Evolutionary conservation across 2,113 vertebrate species (phyloP), one percentile per base, ranked within the genome.

Genomic region (Columba janthina): DNA sequence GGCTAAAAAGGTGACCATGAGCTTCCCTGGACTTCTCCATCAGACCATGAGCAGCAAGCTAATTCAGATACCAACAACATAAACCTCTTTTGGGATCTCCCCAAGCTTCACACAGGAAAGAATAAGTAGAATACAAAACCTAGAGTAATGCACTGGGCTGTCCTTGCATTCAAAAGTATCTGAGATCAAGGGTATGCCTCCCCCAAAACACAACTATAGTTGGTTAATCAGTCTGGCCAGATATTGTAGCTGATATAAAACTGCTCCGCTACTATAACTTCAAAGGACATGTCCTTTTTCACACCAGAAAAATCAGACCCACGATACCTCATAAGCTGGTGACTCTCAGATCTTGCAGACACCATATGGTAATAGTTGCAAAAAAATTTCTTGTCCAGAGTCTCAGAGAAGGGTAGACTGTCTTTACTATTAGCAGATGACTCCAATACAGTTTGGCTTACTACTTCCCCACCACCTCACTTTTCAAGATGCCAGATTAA

Each of bases 351-450:
- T 84, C 73, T 77, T 12, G 0, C 50, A 89, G 90, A 54, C 10
- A 15, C 67, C 1, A 0, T 54, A 65, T 71, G 85, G 87, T 38
- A 90, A 42, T 32, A 65, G 84, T 73, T 73, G 44, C 56, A 91
- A 73, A 96, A 90, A 54, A 71, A 78, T 79, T 90, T 95, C 34
- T n/a, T 77, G 61, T n/a, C 60, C 22, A 20, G 80, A 93, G 38
- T 6, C 48, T 79, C 34, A 10, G 34, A 89, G 69, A 77, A 82
- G 22, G 54, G 25, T 14, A 72, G 46, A 32, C 58, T 56, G 9
- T 61, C 79, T 88, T 38, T 91, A 22, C 32, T 57, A 36, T 65
- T 51, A 34, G 64, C 79, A 69, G 28, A 57, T 4, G 16, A 34
- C 18, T 56, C 34, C 48, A 78, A 28, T 42, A 42, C 12, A 42